Base-by-base conservation (phyloP, 2,888 invertebrate genomes). In the Rhamphomyia laevipes region DNA sequence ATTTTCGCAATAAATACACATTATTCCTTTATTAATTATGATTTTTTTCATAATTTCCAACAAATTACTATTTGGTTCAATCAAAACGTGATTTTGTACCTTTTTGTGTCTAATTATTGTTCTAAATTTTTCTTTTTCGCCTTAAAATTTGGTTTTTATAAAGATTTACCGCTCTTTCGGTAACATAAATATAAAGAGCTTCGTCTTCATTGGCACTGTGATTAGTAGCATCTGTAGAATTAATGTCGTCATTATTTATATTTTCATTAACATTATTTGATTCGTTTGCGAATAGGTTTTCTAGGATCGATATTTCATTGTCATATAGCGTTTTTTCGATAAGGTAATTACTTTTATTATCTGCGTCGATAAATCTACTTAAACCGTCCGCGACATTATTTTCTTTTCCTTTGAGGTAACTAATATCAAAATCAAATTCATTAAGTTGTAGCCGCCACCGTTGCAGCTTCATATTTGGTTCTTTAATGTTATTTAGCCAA, bases 401-500 rank as follows among this genome's bases (percentile, higher is more conserved):
- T 17, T 51, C 43, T 43, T 50, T 49, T 15, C 57, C 50, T 37
- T 52, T 58, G 16, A 57, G 49, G 21, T 55, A 57, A 37, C 47
- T 45, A 10, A 51, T 51, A 31, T 56, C 51, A 21, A 56, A 57
- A 15, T 58, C 50, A 23, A 54, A 64, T 47, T 63, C 61, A 43
- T 57, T 55, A 57, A 63, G 50, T 51, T 60, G 33, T 46, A 38
- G 4, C n/a, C n/a, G n/a, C n/a, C n/a, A n/a, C n/a, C n/a, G n/a
- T n/a, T n/a, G n/a, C n/a, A n/a, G n/a, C n/a, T n/a, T n/a, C n/a
- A n/a, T n/a, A n/a, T n/a, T n/a, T n/a, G n/a, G n/a, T n/a, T n/a
- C n/a, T n/a, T n/a, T n/a, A n/a, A n/a, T n/a, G n/a, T n/a, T n/a
- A n/a, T n/a, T n/a, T n/a, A n/a, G n/a, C n/a, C n/a, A n/a, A n/a